phyloP scores from a whole-genome alignment of 2,888 invertebrate species.

The Oscheius sp. region DNA sequence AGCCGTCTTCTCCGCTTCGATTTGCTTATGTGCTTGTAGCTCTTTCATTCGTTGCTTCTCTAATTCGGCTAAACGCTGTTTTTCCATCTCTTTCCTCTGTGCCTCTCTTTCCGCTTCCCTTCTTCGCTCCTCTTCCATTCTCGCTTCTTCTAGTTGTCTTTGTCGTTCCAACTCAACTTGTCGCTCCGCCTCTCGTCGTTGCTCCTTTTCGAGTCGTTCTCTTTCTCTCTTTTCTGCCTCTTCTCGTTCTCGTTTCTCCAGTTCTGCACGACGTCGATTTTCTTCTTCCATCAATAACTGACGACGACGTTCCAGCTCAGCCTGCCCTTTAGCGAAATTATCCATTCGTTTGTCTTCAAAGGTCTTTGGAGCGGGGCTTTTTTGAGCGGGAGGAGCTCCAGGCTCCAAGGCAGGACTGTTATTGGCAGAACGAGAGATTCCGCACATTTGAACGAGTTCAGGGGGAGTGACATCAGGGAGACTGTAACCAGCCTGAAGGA shows the following conservation, averaged over 20 bases:
- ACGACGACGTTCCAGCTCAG: slow-evolving; percentile 89
- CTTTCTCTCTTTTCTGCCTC: slow-evolving; percentile 87
- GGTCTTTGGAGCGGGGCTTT: slow-evolving; percentile 57
- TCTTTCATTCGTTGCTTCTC: slow-evolving; percentile 90
- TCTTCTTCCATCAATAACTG: slow-evolving; percentile 86
- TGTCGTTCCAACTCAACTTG: slow-evolving; percentile 37
- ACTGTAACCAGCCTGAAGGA: slow-evolving; percentile 83
- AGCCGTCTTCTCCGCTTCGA: slow-evolving; percentile 78
- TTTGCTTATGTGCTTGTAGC: slow-evolving; percentile 76
- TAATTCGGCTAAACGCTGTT: slow-evolving; percentile 95
- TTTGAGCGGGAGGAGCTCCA: slow-evolving; percentile 62
- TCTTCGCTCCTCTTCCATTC: slow-evolving; percentile 83
- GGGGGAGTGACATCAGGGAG: slow-evolving; percentile 87
- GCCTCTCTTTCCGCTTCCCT: slow-evolving; percentile 70
- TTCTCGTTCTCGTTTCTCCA: slow-evolving; percentile 77
- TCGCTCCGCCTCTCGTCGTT: slow-evolving; percentile 58
- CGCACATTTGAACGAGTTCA: slow-evolving; percentile 70
- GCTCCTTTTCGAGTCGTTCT: slow-evolving; percentile 76
- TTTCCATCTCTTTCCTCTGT: slow-evolving; percentile 85
- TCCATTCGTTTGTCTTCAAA: slow-evolving; percentile 94
- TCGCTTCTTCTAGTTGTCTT: slow-evolving; percentile 24
- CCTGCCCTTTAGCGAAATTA: slow-evolving; percentile 97
- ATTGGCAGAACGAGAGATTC: slow-evolving; percentile 44
- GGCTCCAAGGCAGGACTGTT: slow-evolving; percentile 44
- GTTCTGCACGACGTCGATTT: slow-evolving; percentile 74